A percentile compares a stretch with the other conserved stretches of the same genome.
phyloP scores from a whole-genome alignment of 2,797 vertebrate genomes.

The Peromyscus aztecus region DNA sequence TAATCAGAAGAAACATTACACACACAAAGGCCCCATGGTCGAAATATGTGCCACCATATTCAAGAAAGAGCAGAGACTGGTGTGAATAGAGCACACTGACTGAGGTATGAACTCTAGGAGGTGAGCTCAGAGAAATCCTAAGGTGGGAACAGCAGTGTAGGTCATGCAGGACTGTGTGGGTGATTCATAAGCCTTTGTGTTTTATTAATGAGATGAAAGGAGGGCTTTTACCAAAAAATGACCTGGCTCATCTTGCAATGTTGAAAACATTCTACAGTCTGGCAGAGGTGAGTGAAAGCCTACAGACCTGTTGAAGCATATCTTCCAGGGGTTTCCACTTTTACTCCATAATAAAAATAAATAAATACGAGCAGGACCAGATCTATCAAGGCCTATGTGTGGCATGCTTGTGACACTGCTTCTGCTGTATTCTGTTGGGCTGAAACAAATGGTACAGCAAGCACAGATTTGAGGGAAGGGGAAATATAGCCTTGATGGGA shows the following conservation, averaged over 20 bases:
- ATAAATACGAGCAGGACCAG: neutral
- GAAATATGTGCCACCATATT: neutral
- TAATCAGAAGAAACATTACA: neutral
- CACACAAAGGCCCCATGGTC: neutral
- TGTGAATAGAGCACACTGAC: neutral
- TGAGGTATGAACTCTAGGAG: neutral
- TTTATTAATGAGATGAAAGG: slow-evolving; percentile 12
- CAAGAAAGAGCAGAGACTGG: neutral
- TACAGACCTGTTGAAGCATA: neutral
- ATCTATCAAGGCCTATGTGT: neutral
- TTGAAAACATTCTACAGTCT: neutral
- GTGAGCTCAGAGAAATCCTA: neutral
- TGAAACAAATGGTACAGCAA: slow-evolving; percentile 6
- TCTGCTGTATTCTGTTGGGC: slow-evolving; percentile 40
- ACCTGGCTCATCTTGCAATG: slow-evolving; percentile 7
- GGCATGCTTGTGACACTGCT: neutral
- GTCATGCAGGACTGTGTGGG: neutral
- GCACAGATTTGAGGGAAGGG: neutral
- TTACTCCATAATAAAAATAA: slow-evolving; percentile 34
- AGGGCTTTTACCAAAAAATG: neutral
- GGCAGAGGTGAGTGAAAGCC: neutral
- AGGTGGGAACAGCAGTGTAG: neutral
- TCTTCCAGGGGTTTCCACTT: slow-evolving; percentile 26
- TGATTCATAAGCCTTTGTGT: neutral
- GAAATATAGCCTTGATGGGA: neutral